Evolutionary conservation across 2,888 invertebrate genomes (phyloP).

Genomic region (Meloe dianella): DNA sequence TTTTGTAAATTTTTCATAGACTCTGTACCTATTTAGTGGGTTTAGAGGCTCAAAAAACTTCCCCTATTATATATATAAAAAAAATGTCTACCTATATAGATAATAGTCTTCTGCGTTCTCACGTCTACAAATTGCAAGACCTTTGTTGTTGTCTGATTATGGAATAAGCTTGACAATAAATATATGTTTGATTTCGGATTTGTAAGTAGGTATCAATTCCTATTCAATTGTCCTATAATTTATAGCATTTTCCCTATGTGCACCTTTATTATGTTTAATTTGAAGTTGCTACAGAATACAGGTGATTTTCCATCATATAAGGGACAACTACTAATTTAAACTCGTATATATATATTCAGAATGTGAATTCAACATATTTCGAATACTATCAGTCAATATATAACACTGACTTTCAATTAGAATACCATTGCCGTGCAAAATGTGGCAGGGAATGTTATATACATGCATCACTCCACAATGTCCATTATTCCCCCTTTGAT

Average conservation of each 20-base stretch:
- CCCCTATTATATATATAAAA: not conserved
- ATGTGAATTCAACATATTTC: slow-evolving; percentile 27
- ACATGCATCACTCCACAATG: slow-evolving; percentile 32
- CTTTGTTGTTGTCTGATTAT: not conserved
- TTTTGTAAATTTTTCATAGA: slow-evolving; percentile 7
- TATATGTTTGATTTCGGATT: not conserved
- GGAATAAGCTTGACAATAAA: not conserved
- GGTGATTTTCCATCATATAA: not conserved
- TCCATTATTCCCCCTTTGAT: slow-evolving; percentile 19
- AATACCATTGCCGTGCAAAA: slow-evolving; percentile 33
- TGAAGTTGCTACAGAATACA: not conserved
- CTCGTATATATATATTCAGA: not conserved
- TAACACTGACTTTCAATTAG: slow-evolving; percentile 31
- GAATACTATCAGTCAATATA: slow-evolving; percentile 23
- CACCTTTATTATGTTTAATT: not conserved
- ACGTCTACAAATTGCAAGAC: slow-evolving; percentile 10
- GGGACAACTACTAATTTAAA: not conserved
- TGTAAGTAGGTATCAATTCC: not conserved
- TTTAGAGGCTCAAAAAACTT: not conserved
- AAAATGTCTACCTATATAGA: not conserved
- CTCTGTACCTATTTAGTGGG: slow-evolving; percentile 1
- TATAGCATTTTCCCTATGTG: not conserved
- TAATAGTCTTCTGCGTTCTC: not conserved
- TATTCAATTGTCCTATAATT: not conserved
- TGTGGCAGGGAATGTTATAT: slow-evolving; percentile 31